phyloP scores from a whole-genome alignment of 53 echinoderm and acorn worm genomes.

The Hippasteria phrygiana region DNA sequence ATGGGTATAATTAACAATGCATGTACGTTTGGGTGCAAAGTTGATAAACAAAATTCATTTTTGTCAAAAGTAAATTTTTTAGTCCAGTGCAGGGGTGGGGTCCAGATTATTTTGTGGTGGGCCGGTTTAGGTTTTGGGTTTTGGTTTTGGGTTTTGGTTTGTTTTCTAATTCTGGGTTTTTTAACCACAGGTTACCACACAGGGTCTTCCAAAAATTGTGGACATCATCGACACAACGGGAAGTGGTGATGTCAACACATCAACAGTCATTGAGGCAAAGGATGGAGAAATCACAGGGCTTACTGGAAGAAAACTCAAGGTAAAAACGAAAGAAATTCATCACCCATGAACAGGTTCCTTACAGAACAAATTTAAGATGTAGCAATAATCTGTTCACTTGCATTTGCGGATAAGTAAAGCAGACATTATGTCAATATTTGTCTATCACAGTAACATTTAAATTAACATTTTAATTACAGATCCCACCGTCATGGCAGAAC shows the following conservation, averaged over 20 bases:
- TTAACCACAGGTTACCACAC: slow-evolving; percentile 68
- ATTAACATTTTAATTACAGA: slow-evolving; percentile 41
- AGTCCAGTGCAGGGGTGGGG: too few relatives aligned
- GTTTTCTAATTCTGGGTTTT: background rate
- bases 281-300: slow-evolving; percentile 95
- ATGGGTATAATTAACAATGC: too few relatives aligned
- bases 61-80: too few relatives aligned
- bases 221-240: slow-evolving; percentile 98
- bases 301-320: slow-evolving; percentile 93
- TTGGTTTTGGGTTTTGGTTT: background rate
- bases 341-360: too few relatives aligned
- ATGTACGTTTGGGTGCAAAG: too few relatives aligned
- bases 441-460: background rate
- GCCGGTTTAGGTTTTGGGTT: too few relatives aligned
- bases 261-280: slow-evolving; percentile 88
- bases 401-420: too few relatives aligned
- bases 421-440: background rate
- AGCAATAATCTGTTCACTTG: too few relatives aligned
- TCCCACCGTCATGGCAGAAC: slow-evolving; percentile 87
- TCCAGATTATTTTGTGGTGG: too few relatives aligned
- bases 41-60: too few relatives aligned
- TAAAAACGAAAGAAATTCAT: slow-evolving; percentile 19
- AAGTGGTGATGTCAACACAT: slow-evolving; percentile 95
- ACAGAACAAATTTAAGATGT: too few relatives aligned
- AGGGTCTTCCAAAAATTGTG: slow-evolving; percentile 90